Percentiles rank a stretch among this genome's conserved stretches.
These are phyloP conservation scores for Elmis aenea DNA, from an alignment of 2,888 invertebrate genomes.

Conservation along the genomic window DNA sequence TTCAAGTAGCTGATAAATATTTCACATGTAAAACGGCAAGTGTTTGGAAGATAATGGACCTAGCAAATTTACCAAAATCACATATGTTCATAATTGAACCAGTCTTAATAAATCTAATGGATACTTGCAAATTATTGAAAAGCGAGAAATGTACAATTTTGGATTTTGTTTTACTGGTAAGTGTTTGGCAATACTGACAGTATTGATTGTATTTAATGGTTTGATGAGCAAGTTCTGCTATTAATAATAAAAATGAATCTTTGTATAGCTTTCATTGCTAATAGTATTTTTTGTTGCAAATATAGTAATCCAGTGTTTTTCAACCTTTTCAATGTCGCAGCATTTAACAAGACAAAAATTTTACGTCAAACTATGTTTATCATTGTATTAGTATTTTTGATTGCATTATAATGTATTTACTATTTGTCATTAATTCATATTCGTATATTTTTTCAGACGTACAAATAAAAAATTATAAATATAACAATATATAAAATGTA, in stretches of 20 bases:
- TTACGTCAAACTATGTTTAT: too few species aligned
- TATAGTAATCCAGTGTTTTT: too few species aligned
- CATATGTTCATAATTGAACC: constrained; percentile 15
- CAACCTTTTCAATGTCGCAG: too few species aligned
- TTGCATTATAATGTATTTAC: too few species aligned
- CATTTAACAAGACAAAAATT: too few species aligned
- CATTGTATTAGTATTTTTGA: too few species aligned
- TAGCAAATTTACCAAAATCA: constrained; percentile 15
- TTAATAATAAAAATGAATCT: constrained; percentile 8
- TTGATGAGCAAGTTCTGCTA: constrained; percentile 9
- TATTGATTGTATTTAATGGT: constrained; percentile 3
- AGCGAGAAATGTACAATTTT: constrained; percentile 11
- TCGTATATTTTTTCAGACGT: too few species aligned
- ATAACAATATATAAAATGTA: too few species aligned
- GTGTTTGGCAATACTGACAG: constrained; percentile 1
- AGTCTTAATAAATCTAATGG: constrained; percentile 12
- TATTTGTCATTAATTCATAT: too few species aligned
- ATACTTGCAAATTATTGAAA: constrained; percentile 12
- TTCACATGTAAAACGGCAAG: constrained; percentile 10
- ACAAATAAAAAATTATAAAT: too few species aligned
- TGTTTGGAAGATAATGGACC: constrained; percentile 21
- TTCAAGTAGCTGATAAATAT: constrained; percentile 16
- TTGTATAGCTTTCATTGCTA: too few species aligned
- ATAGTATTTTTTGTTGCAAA: too few species aligned
- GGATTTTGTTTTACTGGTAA: constrained; percentile 21